Percentiles rank a stretch among this genome's conserved stretches.
Conservation (phyloP, 2,113 vertebrate species). For the Heteronetta atricapilla region DNA sequence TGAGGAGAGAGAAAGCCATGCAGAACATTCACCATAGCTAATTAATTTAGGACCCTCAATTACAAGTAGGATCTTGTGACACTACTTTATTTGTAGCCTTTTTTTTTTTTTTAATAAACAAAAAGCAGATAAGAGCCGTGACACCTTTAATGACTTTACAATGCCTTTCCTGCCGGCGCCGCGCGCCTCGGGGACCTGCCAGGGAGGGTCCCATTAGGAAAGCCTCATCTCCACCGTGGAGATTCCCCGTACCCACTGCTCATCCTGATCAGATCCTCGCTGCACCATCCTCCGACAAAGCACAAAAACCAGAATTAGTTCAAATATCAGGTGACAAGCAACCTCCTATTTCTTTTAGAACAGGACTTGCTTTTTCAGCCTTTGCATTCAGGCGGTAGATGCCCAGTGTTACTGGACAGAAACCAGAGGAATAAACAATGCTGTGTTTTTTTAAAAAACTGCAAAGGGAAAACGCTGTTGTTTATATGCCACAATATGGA, state of each 20-base stretch:
- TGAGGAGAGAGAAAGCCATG: conserved; percentile 4
- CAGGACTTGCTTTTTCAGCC: not conserved
- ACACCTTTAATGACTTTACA: conserved; percentile 23
- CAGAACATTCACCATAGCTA: conserved; percentile 61
- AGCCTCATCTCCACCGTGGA: not conserved
- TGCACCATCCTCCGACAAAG: not conserved
- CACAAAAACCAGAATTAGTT: not conserved
- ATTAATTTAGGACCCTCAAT: conserved; percentile 62
- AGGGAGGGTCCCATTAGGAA: not conserved
- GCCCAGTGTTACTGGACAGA: not conserved
- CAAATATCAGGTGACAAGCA: not conserved
- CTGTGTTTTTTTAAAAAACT: not conserved
- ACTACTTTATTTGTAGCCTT: conserved; percentile 35
- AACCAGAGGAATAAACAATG: not conserved
- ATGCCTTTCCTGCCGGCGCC: not conserved
- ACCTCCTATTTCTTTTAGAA: not conserved
- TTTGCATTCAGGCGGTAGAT: fast-evolving
- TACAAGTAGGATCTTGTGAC: conserved; percentile 60
- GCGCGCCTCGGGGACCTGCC: not conserved
- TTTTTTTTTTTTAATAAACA: not conserved
- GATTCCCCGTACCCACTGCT: fast-evolving
- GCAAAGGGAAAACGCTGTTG: not conserved
- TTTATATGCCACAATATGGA: not conserved
- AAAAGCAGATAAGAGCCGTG: conserved; percentile 23
- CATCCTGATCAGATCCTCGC: not conserved